Evolutionary conservation across 53 echinoderm and acorn worm species (phyloP), one percentile per base, ranked within the genome.

Genomic region (Holothuria scabra): DNA sequence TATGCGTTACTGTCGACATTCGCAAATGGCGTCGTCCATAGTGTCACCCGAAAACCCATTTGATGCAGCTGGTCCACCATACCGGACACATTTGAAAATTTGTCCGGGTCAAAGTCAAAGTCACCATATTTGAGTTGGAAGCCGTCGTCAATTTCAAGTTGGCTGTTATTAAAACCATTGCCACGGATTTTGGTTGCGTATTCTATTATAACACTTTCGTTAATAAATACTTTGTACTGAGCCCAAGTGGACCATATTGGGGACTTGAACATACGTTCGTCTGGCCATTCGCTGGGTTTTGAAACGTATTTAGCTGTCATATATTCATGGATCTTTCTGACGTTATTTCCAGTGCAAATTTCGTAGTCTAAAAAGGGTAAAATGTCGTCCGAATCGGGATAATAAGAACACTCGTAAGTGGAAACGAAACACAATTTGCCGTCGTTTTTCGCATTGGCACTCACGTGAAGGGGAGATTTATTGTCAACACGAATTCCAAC

Each of bases 241-340:
- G 89, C 95, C 93, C 93, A 95, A 6, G 95, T 93, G 5, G 95
- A 95, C 95, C 95, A 95, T 35, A 95, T 87, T 14, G 95, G 95
- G 4, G 91, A 88, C 41, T 81, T 84, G 46, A 95, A 86, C 95
- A 95, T 93, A 2, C 92, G 81, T 25, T 69, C 70, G 65, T 93
- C 95, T 19, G 95, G 95, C n/a, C 93, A 67, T 8, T 86, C 93
- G 4, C 76, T 74, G 8, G 95, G 91, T 66, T 89, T 91, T 30
- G 86, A 83, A 34, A 92, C 85, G 34, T 84, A 90, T 44, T 84
- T 60, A 30, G 86, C 85, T 20, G 82, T 23, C 91, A 93, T 89
- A 65, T 82, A 89, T 7, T 93, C 93, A 61, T 95, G 95, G 4
- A 90, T 81, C 12, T 49, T 46, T 34, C 86, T 83, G 62, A 95